Conservation (phyloP, 2,888 invertebrate species). For the Drosophila macrothrix region DNA sequence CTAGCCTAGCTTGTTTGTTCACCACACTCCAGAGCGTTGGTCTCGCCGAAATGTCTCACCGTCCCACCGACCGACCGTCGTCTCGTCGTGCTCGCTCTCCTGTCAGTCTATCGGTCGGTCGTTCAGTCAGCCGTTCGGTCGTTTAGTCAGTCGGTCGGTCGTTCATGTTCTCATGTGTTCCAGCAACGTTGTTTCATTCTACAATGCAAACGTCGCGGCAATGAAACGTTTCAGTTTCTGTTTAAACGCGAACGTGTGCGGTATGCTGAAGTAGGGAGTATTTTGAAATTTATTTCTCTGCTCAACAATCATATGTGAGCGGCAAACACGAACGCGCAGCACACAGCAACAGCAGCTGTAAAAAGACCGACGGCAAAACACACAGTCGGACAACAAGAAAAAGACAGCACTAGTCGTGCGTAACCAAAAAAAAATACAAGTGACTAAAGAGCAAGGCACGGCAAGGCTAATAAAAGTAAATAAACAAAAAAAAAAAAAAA, state of each 20-base stretch:
- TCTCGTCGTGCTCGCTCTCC: slow-evolving; percentile 15
- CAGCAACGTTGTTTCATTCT: slow-evolving; percentile 23
- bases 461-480: slow-evolving; percentile 44
- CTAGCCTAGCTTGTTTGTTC: slow-evolving; percentile 53
- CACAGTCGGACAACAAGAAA: slow-evolving; percentile 18
- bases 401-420: slow-evolving; percentile 38
- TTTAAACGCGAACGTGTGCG: slow-evolving; percentile 39
- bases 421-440: slow-evolving; percentile 34
- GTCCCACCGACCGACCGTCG: slow-evolving; percentile 11
- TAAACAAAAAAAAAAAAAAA: slow-evolving; percentile 61
- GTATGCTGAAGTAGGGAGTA: background rate
- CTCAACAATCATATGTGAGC: slow-evolving; percentile 17
- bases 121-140: slow-evolving; percentile 11
- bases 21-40: slow-evolving; percentile 61
- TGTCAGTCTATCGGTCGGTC: slow-evolving; percentile 9
- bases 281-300: background rate
- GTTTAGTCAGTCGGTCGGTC: slow-evolving; percentile 20
- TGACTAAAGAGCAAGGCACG: slow-evolving; percentile 41
- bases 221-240: slow-evolving; percentile 61
- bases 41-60: slow-evolving; percentile 55
- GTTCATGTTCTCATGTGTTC: slow-evolving; percentile 47
- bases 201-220: slow-evolving; percentile 54
- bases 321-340: slow-evolving; percentile 32
- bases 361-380: slow-evolving; percentile 69
- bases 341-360: slow-evolving; percentile 38